Base-by-base conservation (phyloP, 1,140 invertebrate species). In the Gyrodactylus salaris region DNA sequence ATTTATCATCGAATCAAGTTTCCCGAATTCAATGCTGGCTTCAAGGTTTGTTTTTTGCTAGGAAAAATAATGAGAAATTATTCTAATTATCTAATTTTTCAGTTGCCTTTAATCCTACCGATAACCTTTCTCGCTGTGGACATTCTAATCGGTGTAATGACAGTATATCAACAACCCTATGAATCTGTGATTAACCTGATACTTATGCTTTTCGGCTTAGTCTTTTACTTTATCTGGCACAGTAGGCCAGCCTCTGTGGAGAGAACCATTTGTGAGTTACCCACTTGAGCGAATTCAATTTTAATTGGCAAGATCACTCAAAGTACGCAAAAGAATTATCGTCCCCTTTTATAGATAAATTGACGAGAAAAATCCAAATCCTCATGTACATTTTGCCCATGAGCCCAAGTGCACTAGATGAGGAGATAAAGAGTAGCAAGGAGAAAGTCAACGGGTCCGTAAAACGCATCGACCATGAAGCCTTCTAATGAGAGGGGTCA, bases 121-220 rank as follows among this genome's bases (percentile, higher is more conserved):
- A 74, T 77, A 20, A 70, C 77, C 1, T 75, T 79, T 27, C 77
- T 77, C 75, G 19, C 78, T 0, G 76, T 79, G 26, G 78, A 77
- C 73, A 68, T 79, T n/a, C 76, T 76, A 34, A 76, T 80, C 26
- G 76, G 79, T 0, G 68, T 75, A 0, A 73, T 80, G 69, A 80
- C 79, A n/a, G 77, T 80, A 72, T 78, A 87, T 76, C 86, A 87
- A 75, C 85, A 86, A 74, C 87, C 89, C 1, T 81, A 83, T 73
- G 88, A 89, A 79, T 88, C 90, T 34, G 83, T 86, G 1, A 86
- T 88, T 77, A 91, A 89, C 20, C 81, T 88, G 7, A 77, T 86
- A 75, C 80, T 85, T 25, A 81, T 84, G 16, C 76, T 81, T 0
- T 77, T 80, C 54, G 84, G 84, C 34, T 76, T 85, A 21, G 7